Evolutionary conservation across 64 coral and sea anemone species (phyloP), one percentile per base, ranked within the genome.

Genomic region (Orbicella faveolata): DNA sequence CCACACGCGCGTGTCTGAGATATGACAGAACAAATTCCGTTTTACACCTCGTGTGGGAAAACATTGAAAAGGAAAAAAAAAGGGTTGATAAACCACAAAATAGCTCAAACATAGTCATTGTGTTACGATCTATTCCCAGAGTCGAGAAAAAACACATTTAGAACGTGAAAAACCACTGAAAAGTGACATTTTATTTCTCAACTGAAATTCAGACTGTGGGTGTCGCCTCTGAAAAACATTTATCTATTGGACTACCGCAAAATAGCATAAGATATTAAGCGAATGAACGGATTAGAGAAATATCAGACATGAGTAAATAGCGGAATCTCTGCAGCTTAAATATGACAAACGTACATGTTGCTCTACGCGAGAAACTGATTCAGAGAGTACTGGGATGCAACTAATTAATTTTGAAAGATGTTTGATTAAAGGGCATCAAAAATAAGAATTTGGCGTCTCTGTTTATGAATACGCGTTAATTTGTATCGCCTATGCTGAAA

Each of bases 371-470:
- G 10, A 20, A n/a, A 80, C 52, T 61, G 52, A 61, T 80, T 80
- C 78, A 80, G 78, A 34, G 52, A 80, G 52, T 80, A 80, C 53
- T 61, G 52, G 78, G 52, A 80, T 80, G 78, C 15, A 23, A 25
- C 52, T 20, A 80, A 80, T 80, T 4, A 80, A 80, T 57, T 53
- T 80, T 33, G 52, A 80, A 80, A 80, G n/a, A 23, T 2, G 4
- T 80, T 59, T 52, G 78, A 80, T 80, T 80, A 80, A 80, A 80
- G 16, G 25, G 19, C 78, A 61, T 61, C 52, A 80, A 80, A 80
- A 80, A 10, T 57, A 54, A 41, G 13, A 44, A 1, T 21, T 52
- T 79, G 19, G 30, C 61, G 53, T 61, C 35, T 80, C 52, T 80
- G 33, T 61, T 80, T 53, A 80, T 10, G 52, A 80, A 80, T 53